Base-by-base conservation (phyloP, 2,113 vertebrate genomes). In the Gobio gobio region DNA sequence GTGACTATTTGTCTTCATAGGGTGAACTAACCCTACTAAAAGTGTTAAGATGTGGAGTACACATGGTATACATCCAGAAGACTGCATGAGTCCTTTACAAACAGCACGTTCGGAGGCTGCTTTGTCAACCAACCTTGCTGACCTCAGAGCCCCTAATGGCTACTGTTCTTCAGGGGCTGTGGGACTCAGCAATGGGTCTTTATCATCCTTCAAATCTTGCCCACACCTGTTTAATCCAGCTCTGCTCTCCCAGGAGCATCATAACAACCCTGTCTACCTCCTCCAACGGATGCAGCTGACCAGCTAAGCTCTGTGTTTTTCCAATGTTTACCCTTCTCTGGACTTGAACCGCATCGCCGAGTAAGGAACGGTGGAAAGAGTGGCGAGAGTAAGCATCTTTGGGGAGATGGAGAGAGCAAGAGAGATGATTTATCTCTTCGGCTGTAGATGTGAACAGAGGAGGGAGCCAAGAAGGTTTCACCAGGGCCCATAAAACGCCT, bases 401-500 rank as follows among this genome's bases (percentile, higher is more conserved):
- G 85, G 76, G 83, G 84, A 84, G 82, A 83, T 74, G 70, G 80
- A 84, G 59, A 74, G 74, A 82, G 83, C 64, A 82, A 84, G 76
- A 82, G 80, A 80, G 74, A 86, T 85, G 86, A 90, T 87, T 91
- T 86, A 89, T 91, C 86, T 93, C 84, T 90, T 84, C 90, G 89
- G 89, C 91, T 88, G 80, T 86, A 86, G 82, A 87, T 85, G 89
- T 78, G 87, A 89, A 88, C 78, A 86, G 51, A 74, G 70, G 83
- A 86, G 63, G 64, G 58, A 81, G 83, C 85, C 89, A 88, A 78
- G 83, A 88, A 81, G 76, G 83, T 88, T 89, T 88, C 86, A 82
- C 51, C 72, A 75, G 82, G 80, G 47, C 82, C 78, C 58, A 66
- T 84, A 74, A 83, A 59, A 80, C 70, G 78, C 87, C 86, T 87